Base-by-base conservation (phyloP, 2,113 vertebrate species). In the Rhombomys opimus region DNA sequence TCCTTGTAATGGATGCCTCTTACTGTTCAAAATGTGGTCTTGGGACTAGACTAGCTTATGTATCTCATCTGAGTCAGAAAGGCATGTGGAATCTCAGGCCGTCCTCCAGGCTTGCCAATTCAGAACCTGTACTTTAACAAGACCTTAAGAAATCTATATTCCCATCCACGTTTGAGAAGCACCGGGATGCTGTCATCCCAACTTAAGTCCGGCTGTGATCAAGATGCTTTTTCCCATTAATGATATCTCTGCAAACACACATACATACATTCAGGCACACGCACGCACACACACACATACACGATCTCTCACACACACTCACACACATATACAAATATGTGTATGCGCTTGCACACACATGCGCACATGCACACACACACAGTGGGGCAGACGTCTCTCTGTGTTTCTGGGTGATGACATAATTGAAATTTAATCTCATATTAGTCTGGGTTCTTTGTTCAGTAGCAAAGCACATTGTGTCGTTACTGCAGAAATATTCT, bases 381-480 rank as follows among this genome's bases (percentile, higher is more conserved):
- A 27, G 0, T 7, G 32, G 30, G 12, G 15, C 77, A 72, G n/a
- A 52, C 61, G 13, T 70, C 52, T 20, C 10, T 91, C 61, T 57
- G 0, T 84, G 50, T 89, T 73, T 95, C 84, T 70, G 54, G 81
- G 46, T 30, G 76, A 35, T 63, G 38, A 17, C 23, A 80, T 14
- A 92, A 81, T 54, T 14, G 30, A 70, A 88, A 80, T 86, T 67
- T 89, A 96, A 89, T 75, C 57, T 59, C 35, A 88, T 82, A 0
- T 89, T 68, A 85, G 27, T 90, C 27, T 81, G n/a, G 46, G 5
- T 50, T 81, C 67, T 87, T 93, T 95, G 65, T 78, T 93, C n/a
- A 35, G 5, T 87, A 65, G 63, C 68, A 52, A 91, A 88, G 61
- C 7, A 68, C 7, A 73, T 91, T 3, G 3, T 23, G 54, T 14